Percentiles rank a stretch among this genome's conserved stretches.
Conservation (phyloP, 2,888 invertebrate species). For the Campaea margaritaria region DNA sequence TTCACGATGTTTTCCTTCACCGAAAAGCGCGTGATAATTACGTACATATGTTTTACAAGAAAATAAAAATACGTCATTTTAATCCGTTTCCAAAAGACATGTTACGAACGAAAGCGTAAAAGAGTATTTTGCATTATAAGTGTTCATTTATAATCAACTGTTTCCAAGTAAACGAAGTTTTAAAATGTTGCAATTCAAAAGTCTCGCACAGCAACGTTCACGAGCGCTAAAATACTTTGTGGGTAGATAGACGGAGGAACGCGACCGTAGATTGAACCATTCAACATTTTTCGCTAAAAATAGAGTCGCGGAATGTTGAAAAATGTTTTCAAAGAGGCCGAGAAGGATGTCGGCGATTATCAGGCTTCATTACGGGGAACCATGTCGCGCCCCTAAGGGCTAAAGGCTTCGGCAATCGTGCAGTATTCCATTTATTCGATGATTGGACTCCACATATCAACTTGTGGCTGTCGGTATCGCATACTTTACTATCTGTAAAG, state of each 20-base stretch:
- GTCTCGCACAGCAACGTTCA: slow-evolving; percentile 2
- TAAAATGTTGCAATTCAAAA: not conserved
- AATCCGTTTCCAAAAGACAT: no score
- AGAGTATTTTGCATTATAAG: no score
- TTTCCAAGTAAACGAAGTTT: no score
- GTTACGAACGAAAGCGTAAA: no score
- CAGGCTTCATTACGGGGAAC: slow-evolving; percentile 59
- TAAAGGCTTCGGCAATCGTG: slow-evolving; percentile 27
- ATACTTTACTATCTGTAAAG: no score
- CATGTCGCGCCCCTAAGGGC: slow-evolving; percentile 22
- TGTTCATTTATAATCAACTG: no score
- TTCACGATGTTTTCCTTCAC: no score
- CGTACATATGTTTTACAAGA: no score
- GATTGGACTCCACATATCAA: slow-evolving; percentile 21
- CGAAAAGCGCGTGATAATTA: no score
- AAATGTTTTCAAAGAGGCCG: slow-evolving; percentile 60
- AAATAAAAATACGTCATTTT: no score
- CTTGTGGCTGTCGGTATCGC: slow-evolving; percentile 14
- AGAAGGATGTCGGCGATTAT: slow-evolving; percentile 77
- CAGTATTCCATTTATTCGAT: slow-evolving; percentile 30
- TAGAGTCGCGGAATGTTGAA: slow-evolving; percentile 55
- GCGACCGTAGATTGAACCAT: slow-evolving; percentile 35
- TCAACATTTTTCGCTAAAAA: slow-evolving; percentile 46
- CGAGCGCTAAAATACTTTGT: slow-evolving; percentile 15
- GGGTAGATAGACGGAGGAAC: slow-evolving; percentile 21